Percentiles rank a stretch among this genome's conserved stretches.
Conservation (phyloP, 2,888 invertebrate genomes). For the Isotomurus palustris region DNA sequence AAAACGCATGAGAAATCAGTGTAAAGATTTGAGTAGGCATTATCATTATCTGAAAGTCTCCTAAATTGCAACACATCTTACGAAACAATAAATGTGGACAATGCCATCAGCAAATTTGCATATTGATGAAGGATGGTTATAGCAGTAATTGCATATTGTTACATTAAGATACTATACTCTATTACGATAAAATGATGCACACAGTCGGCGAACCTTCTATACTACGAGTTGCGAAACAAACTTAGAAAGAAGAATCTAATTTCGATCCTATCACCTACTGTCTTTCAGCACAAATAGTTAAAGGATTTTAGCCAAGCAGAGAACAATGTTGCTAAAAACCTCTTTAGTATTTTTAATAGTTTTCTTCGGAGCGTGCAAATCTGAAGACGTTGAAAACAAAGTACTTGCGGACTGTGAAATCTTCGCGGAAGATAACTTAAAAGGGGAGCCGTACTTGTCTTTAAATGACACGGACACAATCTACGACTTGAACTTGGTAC, state of each 20-base stretch:
- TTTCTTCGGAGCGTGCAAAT: no score
- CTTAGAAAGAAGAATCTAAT: not conserved
- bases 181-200: no score
- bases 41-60: no score
- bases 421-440: not conserved
- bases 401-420: constrained; percentile 1
- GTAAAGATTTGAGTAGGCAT: no score
- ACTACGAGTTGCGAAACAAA: not conserved
- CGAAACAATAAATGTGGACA: no score
- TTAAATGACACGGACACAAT: not conserved
- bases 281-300: not conserved
- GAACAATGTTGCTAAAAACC: not conserved
- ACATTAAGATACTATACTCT: no score
- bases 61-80: no score
- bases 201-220: no score
- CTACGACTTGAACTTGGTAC: constrained; percentile 1
- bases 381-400: not conserved
- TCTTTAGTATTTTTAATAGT: not conserved
- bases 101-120: no score
- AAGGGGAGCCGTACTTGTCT: not conserved
- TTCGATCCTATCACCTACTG: not conserved
- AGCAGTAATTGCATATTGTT: no score
- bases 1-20: no score
- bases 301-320: not conserved
- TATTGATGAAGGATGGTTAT: no score